Conservation (phyloP, 2,888 invertebrate genomes). For the Malthinus flaveolus region DNA sequence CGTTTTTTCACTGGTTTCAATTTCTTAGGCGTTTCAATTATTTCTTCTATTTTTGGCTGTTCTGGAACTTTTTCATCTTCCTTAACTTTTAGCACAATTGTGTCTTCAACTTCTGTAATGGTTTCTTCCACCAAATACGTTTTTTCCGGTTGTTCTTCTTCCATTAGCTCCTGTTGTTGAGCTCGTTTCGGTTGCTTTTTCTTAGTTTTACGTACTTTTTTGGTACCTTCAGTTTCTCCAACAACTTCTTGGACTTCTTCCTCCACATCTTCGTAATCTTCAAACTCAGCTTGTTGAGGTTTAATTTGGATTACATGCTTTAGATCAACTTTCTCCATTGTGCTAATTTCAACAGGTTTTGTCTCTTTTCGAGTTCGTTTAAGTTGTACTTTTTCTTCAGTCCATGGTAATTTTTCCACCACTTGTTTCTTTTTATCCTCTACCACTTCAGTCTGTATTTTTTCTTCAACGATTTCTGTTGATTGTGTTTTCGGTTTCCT, state of each 20-base stretch:
- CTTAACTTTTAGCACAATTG: slow-evolving; percentile 50
- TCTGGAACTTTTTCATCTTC: slow-evolving; percentile 36
- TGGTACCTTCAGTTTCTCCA: slow-evolving; percentile 62
- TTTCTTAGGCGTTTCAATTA: slow-evolving; percentile 20
- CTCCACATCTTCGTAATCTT: no score
- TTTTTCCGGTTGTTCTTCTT: slow-evolving; percentile 21
- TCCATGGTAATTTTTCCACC: not conserved
- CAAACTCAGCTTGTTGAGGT: slow-evolving; percentile 49
- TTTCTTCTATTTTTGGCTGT: slow-evolving; percentile 28
- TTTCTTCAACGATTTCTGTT: slow-evolving; percentile 1
- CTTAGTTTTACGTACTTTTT: slow-evolving; percentile 43
- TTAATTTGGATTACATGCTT: slow-evolving; percentile 36
- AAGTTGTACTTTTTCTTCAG: slow-evolving; percentile 21
- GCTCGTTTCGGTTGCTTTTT: slow-evolving; percentile 30
- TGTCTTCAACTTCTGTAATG: slow-evolving; percentile 62
- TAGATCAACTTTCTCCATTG: slow-evolving; percentile 11
- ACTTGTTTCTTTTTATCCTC: not conserved
- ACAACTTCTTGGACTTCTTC: not conserved
- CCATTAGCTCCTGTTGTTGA: slow-evolving; percentile 1
- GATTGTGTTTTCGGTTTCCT: slow-evolving; percentile 11
- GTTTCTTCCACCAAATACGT: slow-evolving; percentile 59
- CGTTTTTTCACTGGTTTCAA: slow-evolving; percentile 41
- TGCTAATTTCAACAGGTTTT: slow-evolving; percentile 7
- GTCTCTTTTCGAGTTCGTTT: slow-evolving; percentile 14
- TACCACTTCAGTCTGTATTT: slow-evolving; percentile 7